A percentile compares a stretch with the other conserved stretches of the same genome.
These are phyloP conservation scores for Diarsia dahlii DNA, from an alignment of 2,888 invertebrate genomes.

Conservation along the genomic window DNA sequence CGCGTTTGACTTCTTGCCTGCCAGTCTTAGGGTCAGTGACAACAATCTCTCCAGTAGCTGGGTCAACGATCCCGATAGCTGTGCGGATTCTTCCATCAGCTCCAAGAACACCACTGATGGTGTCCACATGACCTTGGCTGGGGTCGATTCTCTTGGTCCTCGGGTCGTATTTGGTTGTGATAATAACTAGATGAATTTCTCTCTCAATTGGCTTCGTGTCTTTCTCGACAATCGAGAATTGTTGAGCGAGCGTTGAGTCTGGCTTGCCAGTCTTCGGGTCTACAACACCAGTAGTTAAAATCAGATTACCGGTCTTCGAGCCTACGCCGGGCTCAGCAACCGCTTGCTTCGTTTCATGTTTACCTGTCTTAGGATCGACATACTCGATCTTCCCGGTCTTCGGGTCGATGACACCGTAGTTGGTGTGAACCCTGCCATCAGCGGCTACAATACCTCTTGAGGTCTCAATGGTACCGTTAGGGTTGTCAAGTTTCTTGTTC, in stretches of 20 bases:
- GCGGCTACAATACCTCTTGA: constrained; percentile 86
- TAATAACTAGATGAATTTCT: constrained; percentile 91
- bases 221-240: constrained; percentile 89
- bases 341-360: constrained; percentile 91
- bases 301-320: constrained; percentile 87
- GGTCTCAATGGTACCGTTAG: constrained; percentile 89
- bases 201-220: constrained; percentile 83
- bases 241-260: constrained; percentile 90
- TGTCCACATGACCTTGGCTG: constrained; percentile 85
- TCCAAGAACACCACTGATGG: constrained; percentile 91
- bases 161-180: constrained; percentile 91
- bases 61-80: constrained; percentile 92
- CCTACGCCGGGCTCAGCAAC: constrained; percentile 83
- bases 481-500: constrained; percentile 89
- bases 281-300: constrained; percentile 89
- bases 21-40: constrained; percentile 87
- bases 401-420: constrained; percentile 90
- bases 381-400: constrained; percentile 90
- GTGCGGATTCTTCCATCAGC: constrained; percentile 89
- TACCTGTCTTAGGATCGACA: constrained; percentile 90
- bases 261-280: constrained; percentile 91
- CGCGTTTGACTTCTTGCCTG: constrained; percentile 90
- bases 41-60: constrained; percentile 90
- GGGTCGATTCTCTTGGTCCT: constrained; percentile 87
- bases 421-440: constrained; percentile 89